Percentiles rank a stretch among this genome's conserved stretches.
phyloP scores from a whole-genome alignment of 2,797 vertebrate genomes.

The Myotis daubentonii region DNA sequence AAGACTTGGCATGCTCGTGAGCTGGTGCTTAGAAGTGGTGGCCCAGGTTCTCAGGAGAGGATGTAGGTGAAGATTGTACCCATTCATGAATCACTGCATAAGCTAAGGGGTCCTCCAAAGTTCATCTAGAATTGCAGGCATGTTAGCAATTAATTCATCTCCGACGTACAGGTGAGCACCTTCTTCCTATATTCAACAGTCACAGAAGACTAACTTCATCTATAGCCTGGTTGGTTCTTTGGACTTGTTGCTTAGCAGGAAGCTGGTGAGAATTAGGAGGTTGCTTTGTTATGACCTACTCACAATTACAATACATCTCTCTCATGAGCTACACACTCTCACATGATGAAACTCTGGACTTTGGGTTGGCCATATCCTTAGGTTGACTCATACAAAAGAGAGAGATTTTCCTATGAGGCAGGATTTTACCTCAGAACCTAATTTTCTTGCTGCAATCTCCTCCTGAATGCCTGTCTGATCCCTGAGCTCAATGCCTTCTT shows the following conservation, averaged over 20 bases:
- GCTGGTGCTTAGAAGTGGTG: neutral
- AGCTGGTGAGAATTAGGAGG: neutral
- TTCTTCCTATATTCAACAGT: neutral
- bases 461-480: neutral
- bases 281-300: neutral
- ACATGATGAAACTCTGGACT: neutral
- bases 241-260: neutral
- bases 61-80: neutral
- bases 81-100: neutral
- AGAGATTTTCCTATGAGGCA: neutral
- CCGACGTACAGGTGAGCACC: neutral
- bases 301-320: neutral
- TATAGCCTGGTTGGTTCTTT: neutral
- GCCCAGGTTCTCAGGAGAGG: neutral
- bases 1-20: neutral
- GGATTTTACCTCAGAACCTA: neutral
- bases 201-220: neutral
- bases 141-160: conserved; percentile 28
- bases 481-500: neutral
- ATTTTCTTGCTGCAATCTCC: neutral
- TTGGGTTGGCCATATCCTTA: neutral
- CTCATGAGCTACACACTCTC: neutral
- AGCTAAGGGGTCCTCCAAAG: conserved; percentile 47
- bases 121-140: conserved; percentile 30
- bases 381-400: neutral